Evolutionary conservation across 2,888 invertebrate genomes (phyloP), one percentile per base, ranked within the genome.

Genomic region (Ephialtes manifestator): DNA sequence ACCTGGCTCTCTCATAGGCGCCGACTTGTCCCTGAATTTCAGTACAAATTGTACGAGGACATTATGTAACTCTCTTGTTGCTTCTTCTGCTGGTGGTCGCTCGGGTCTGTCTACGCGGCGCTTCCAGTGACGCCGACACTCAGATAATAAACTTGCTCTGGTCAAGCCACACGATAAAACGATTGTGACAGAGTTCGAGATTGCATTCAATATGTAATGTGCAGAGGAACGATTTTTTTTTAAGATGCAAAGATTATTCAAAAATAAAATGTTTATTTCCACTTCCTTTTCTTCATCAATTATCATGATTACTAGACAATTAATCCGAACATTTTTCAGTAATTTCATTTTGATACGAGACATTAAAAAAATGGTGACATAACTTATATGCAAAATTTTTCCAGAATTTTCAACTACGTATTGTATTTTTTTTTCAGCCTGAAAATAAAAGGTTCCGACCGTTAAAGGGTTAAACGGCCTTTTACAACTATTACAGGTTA

Each of bases 1-100:
- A 84, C 84, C 81, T 43, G 46, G 5, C 63, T 71, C 51, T 63
- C 63, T 65, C 53, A 75, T 58, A 74, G 71, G 76, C 78, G 74
- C 70, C 84, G 46, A 74, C 48, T 78, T 81, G 81, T 81, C 84
- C 84, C 74, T 84, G 81, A 78, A 84, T 81, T 74, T 71, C 75
- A 75, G n/a, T 65, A 63, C 67, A 48, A 15, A 48, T 15, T 24
- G 70, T 28, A 2, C 67, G 58, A 24, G 20, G 20, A 63, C 70
- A 68, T 84, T 81, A 72, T 67, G 63, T 79, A 53, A 71, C 28
- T 20, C 63, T 11, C 39, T 4, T 24, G 39, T 53, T 58, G 43
- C 60, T 71, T 48, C 10, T 46, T 28, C 18, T 46, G 15, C 15
- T 15, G 28, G 28, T 70, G 63, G 63, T 35, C 15, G 31, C 18